These are phyloP conservation scores for Sporophila hypoxantha DNA, from an alignment of 2,113 vertebrate species.

Conservation along the genomic window DNA sequence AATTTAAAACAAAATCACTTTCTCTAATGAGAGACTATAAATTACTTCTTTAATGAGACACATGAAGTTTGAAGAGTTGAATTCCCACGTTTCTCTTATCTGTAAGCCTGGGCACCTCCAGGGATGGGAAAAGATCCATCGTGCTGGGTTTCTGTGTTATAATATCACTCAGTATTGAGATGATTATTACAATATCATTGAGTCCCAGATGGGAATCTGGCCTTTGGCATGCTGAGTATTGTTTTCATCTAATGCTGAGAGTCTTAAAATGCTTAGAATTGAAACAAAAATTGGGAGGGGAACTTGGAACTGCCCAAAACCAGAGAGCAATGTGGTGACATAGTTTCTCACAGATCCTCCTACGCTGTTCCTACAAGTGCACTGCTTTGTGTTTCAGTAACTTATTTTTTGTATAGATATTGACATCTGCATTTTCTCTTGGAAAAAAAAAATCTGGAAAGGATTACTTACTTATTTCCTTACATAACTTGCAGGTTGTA, in stretches of 20 bases:
- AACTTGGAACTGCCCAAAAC: slow-evolving; percentile 47
- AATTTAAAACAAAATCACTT: slow-evolving; percentile 48
- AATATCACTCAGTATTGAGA: not conserved
- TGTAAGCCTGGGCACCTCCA: not conserved
- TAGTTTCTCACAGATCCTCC: slow-evolving; percentile 32
- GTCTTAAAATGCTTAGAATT: slow-evolving; percentile 34
- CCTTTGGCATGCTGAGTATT: slow-evolving; percentile 1
- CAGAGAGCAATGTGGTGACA: slow-evolving; percentile 24
- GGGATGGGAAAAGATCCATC: slow-evolving; percentile 1
- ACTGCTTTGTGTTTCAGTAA: slow-evolving; percentile 22
- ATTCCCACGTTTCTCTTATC: slow-evolving; percentile 33
- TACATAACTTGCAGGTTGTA: not conserved
- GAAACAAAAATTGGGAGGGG: slow-evolving; percentile 36
- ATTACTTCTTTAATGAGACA: slow-evolving; percentile 48
- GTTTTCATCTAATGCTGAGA: slow-evolving; percentile 24
- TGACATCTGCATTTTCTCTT: not conserved
- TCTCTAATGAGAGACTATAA: slow-evolving; percentile 44
- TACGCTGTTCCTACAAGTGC: slow-evolving; percentile 12
- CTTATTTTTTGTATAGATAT: not conserved
- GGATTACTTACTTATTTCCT: not conserved
- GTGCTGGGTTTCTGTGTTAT: slow-evolving; percentile 23
- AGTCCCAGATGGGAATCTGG: slow-evolving; percentile 34
- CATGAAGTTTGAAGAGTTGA: slow-evolving; percentile 39
- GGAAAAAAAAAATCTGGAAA: not conserved
- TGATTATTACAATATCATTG: slow-evolving; percentile 39